Conservation (phyloP, 1,140 invertebrate species). For the Zaprionus ornatus region DNA sequence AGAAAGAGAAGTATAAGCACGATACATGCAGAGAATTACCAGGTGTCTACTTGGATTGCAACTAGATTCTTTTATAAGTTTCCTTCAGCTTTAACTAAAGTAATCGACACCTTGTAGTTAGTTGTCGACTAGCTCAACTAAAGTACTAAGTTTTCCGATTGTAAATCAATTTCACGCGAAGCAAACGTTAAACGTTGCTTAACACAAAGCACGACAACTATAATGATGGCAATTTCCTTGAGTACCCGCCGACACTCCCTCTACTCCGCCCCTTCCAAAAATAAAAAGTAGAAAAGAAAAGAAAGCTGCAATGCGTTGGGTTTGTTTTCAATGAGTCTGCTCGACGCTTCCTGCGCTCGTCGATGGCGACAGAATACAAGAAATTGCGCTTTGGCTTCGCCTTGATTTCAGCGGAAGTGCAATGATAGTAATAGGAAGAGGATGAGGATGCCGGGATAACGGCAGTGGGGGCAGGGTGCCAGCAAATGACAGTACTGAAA, state of each 20-base stretch:
- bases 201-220: constrained; percentile 68
- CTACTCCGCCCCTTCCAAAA: constrained; percentile 2
- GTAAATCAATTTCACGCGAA: constrained; percentile 78
- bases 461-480: neutral
- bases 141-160: constrained; percentile 28
- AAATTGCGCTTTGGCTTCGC: constrained; percentile 70
- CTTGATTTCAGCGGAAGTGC: constrained; percentile 71
- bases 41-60: neutral
- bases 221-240: constrained; percentile 83
- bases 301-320: constrained; percentile 16
- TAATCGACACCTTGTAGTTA: neutral
- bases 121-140: neutral
- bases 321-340: constrained; percentile 41
- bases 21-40: too few species aligned
- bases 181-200: constrained; percentile 80
- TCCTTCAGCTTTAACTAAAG: neutral
- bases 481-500: constrained; percentile 19
- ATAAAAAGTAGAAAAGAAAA: neutral
- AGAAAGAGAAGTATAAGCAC: too few species aligned
- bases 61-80: neutral
- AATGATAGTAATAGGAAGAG: constrained; percentile 64
- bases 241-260: constrained; percentile 56
- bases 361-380: constrained; percentile 69
- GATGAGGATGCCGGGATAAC: constrained; percentile 13
- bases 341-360: constrained; percentile 30